A percentile compares a stretch with the other conserved stretches of the same genome.
Evolutionary conservation across 2,797 vertebrate genomes (phyloP).

Genomic region (Australoheros facetus): DNA sequence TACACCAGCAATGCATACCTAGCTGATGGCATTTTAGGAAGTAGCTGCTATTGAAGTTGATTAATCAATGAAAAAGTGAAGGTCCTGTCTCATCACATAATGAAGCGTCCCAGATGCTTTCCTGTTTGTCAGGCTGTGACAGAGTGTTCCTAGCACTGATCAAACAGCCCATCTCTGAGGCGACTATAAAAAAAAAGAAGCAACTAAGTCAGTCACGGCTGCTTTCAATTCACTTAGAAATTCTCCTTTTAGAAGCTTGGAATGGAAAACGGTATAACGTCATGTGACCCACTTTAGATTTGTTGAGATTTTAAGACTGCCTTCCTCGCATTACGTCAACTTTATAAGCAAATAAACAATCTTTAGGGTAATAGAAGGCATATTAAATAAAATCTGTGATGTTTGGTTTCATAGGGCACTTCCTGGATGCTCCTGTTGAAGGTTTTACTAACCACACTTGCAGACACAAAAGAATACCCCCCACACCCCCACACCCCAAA

Average conservation of each 20-base stretch:
- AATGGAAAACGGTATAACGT: constrained; percentile 67
- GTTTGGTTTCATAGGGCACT: constrained; percentile 46
- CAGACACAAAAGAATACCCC: constrained; percentile 24
- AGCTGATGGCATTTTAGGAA: not conserved
- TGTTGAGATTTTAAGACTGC: constrained; percentile 42
- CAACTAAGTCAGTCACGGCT: constrained; percentile 49
- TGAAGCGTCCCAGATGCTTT: constrained; percentile 1
- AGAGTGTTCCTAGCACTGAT: constrained; percentile 42
- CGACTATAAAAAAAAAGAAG: constrained; percentile 22
- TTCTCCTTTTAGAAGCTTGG: constrained; percentile 42
- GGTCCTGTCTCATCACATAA: not conserved
- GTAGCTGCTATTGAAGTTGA: not conserved
- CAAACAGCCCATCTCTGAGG: constrained; percentile 33
- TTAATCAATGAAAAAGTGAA: not conserved
- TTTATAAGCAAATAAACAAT: constrained; percentile 63
- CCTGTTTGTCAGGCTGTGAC: constrained; percentile 28
- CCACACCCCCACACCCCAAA: not conserved
- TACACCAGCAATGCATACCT: not conserved
- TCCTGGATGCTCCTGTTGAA: constrained; percentile 56
- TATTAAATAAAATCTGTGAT: constrained; percentile 38
- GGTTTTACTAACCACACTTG: constrained; percentile 40
- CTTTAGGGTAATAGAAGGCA: constrained; percentile 16
- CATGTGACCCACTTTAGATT: constrained; percentile 73
- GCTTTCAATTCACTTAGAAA: constrained; percentile 68
- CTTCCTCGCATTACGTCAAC: constrained; percentile 59